phyloP scores from a whole-genome alignment of 2,113 vertebrate genomes.

The Panurus biarmicus region DNA sequence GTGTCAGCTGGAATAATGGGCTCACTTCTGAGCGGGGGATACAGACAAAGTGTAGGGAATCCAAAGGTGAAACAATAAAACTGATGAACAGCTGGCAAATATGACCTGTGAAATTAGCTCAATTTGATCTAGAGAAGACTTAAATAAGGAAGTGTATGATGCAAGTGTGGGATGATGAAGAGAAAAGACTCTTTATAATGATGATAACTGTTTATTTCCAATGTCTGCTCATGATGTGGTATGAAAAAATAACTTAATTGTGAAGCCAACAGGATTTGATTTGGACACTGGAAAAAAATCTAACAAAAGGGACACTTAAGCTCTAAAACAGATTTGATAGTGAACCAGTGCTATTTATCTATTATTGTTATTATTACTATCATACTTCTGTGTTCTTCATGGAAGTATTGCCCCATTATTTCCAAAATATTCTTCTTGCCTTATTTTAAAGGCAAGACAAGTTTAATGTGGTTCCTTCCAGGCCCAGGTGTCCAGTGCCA shows the following conservation, averaged over 20 bases:
- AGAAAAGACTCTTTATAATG: not conserved
- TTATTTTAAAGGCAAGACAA: not conserved
- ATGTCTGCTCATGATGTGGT: fast-evolving
- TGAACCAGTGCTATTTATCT: not conserved
- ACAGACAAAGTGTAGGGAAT: not conserved
- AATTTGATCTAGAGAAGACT: not conserved
- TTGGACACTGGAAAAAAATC: not conserved
- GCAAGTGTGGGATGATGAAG: not conserved
- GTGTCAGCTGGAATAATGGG: not conserved
- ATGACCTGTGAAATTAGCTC: not conserved
- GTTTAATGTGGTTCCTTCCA: not conserved
- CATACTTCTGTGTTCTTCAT: not conserved
- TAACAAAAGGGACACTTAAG: not conserved
- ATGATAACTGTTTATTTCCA: not conserved
- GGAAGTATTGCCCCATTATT: not conserved
- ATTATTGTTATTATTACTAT: not conserved
- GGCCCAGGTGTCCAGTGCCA: not conserved
- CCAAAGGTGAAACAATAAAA: not conserved
- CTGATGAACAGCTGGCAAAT: not conserved
- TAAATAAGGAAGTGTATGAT: not conserved
- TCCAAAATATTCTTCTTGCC: not conserved
- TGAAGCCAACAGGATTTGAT: not conserved
- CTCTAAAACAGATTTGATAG: not conserved
- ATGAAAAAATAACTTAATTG: not conserved
- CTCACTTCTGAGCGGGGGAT: not conserved